Evolutionary conservation across 2,888 invertebrate species (phyloP), one percentile per base, ranked within the genome.

Genomic region (Hirtodrosophila duncani): DNA sequence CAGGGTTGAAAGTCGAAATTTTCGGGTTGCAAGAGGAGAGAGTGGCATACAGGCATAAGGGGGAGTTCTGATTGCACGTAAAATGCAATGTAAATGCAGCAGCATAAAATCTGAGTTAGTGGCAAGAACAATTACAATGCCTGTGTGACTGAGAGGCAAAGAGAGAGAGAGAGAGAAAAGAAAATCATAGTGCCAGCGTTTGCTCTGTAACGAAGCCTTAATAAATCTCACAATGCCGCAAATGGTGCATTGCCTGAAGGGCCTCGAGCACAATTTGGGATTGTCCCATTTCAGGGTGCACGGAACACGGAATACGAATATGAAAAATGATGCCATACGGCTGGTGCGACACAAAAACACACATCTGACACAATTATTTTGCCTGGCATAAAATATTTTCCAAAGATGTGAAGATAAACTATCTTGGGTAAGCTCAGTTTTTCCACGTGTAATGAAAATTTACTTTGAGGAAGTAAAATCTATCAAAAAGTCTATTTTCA

Each of bases 41-140:
- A 29, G 45, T 30, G 29, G 36, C 10, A 45, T 23, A 14, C 34
- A 20, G 29, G 20, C 10, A 23, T 8, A 26, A 17, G 17, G 13
- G 24, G 33, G 20, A 21, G n/a, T n/a, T n/a, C n/a, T n/a, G n/a
- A n/a, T n/a, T 39, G 39, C 18, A 37, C 46, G 52, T 65, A 69
- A 77, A 75, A 67, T 77, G 72, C 72, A 72, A 64, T 69, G 72
- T 69, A 72, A 74, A 69, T 77, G 72, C 72, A 63, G 72, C 72
- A 63, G 77, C 51, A 72, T 67, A 72, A 67, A 74, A 74, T 55
- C 68, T 57, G 70, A 67, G 74, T 74, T 70, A 67, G 66, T 59
- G 33, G 30, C 37, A n/a, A 50, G 57, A 59, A 67, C 72, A 67
- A 69, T 71, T 71, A 64, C 52, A 69, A 60, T 27, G n/a, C n/a